phyloP scores from a whole-genome alignment of 2,888 invertebrate species.

The Conus canariensis region DNA sequence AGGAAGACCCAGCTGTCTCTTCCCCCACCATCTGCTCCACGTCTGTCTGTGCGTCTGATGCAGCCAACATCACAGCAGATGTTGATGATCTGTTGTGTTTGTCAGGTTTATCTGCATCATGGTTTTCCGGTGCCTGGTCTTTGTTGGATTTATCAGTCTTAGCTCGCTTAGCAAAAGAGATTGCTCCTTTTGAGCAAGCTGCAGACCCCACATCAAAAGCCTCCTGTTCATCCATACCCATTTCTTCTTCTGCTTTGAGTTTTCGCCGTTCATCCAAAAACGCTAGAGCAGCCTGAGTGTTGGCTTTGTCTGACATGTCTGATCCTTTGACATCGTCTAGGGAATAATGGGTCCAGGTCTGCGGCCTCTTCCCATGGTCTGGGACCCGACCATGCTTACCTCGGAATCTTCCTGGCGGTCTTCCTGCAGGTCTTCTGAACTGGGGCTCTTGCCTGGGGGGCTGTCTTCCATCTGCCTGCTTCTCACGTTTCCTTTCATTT shows the following conservation, averaged over 20 bases:
- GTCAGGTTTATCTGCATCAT: background rate
- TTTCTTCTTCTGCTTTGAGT: slow-evolving; percentile 69
- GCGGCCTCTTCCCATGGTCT: slow-evolving; percentile 86
- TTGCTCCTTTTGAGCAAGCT: slow-evolving; percentile 65
- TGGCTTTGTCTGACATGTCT: slow-evolving; percentile 89
- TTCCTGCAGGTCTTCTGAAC: slow-evolving; percentile 24
- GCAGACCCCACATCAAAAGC: slow-evolving; percentile 51
- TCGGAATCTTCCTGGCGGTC: slow-evolving; percentile 23
- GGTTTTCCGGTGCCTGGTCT: background rate
- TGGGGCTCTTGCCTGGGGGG: background rate
- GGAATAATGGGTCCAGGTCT: slow-evolving; percentile 90
- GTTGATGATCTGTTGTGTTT: background rate
- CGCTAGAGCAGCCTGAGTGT: slow-evolving; percentile 88
- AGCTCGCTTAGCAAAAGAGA: slow-evolving; percentile 53
- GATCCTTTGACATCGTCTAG: slow-evolving; percentile 87
- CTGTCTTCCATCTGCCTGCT: background rate
- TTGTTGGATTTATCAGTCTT: background rate
- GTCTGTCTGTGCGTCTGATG: background rate
- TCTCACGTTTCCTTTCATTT: background rate
- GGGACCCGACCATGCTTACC: slow-evolving; percentile 51
- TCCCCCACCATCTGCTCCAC: background rate
- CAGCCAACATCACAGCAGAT: background rate
- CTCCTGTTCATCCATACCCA: slow-evolving; percentile 56
- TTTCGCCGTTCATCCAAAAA: slow-evolving; percentile 84
- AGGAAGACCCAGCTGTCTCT: background rate